Evolutionary conservation across 2,113 vertebrate species (phyloP).

Genomic region (Xiphophorus couchianus): DNA sequence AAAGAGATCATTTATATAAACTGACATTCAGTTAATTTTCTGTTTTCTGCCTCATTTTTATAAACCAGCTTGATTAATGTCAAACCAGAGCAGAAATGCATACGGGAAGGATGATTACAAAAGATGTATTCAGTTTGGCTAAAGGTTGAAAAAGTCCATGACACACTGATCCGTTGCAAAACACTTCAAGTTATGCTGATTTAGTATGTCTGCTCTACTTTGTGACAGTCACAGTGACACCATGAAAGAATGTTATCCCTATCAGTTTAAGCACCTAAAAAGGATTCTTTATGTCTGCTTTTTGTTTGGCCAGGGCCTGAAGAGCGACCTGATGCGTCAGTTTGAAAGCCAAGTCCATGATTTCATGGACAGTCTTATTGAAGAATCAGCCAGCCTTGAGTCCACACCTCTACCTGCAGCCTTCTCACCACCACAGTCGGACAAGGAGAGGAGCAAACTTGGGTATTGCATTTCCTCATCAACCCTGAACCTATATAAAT

Average conservation of each 20-base stretch:
- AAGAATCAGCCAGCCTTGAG: constrained; percentile 85
- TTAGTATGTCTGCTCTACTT: neutral
- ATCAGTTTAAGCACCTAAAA: neutral
- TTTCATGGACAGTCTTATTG: constrained; percentile 90
- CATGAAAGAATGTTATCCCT: too few species aligned
- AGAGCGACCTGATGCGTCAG: constrained; percentile 89
- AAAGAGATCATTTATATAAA: neutral
- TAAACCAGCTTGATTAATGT: neutral
- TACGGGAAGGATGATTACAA: neutral
- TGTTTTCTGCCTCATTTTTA: neutral
- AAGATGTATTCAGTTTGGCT: neutral
- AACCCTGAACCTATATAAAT: neutral
- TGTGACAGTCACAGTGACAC: neutral
- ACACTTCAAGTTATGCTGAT: neutral
- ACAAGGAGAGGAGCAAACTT: constrained; percentile 84
- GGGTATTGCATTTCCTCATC: constrained; percentile 71
- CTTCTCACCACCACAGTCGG: constrained; percentile 77
- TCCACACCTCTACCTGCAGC: constrained; percentile 73
- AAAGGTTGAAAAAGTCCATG: neutral
- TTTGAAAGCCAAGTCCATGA: constrained; percentile 90
- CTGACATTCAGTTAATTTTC: neutral
- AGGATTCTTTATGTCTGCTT: neutral
- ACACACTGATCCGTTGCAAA: neutral
- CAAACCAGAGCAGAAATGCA: neutral
- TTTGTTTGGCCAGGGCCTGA: constrained; percentile 81